Conservation (phyloP, 2,113 vertebrate species). For the Gopherus flavomarginatus region DNA sequence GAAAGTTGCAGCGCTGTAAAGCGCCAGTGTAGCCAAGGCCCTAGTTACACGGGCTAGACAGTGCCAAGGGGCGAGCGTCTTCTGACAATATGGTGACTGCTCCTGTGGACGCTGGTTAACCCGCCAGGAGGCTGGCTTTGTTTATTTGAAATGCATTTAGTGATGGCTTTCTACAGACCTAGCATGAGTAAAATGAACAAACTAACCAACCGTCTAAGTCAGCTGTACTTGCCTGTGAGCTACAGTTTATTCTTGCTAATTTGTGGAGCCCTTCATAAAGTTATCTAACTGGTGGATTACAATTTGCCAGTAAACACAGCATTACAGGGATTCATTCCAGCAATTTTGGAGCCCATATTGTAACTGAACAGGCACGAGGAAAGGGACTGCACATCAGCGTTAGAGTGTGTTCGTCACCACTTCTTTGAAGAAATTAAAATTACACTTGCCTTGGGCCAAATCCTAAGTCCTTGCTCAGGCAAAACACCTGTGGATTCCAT, state of each 20-base stretch:
- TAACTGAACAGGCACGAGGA: background rate
- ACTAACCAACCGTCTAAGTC: background rate
- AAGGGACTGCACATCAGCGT: background rate
- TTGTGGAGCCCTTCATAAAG: background rate
- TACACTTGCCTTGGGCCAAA: accelerated
- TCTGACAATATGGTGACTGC: too few species aligned
- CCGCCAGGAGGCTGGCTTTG: background rate
- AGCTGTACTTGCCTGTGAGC: accelerated
- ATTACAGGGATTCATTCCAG: background rate
- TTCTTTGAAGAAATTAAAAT: background rate
- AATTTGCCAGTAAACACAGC: too few species aligned
- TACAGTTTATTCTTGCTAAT: background rate
- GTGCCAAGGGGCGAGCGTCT: too few species aligned
- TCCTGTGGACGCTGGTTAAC: too few species aligned
- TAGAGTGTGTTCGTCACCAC: accelerated
- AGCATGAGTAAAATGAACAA: background rate
- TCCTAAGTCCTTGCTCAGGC: background rate
- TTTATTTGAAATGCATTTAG: background rate
- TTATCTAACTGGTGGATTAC: background rate
- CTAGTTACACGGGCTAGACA: background rate
- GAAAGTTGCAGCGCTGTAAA: too few species aligned
- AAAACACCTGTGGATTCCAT: background rate
- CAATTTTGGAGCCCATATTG: background rate
- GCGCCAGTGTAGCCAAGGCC: too few species aligned
- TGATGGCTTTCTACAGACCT: background rate